Conservation (phyloP, 2,888 invertebrate species). For the Minunthozetes semirufus region DNA sequence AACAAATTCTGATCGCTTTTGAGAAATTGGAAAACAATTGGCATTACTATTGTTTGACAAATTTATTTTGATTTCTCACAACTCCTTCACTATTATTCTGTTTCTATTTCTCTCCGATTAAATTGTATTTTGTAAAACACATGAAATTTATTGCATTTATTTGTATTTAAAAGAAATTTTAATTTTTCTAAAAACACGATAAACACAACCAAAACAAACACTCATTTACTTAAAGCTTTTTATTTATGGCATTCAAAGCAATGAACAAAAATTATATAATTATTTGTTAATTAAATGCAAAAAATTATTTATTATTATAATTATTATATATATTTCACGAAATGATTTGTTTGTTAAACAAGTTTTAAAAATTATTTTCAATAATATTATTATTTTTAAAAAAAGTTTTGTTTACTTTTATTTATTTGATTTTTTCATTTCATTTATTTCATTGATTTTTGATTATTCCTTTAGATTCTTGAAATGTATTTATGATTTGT, state of each 20-base stretch:
- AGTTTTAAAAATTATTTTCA: conserved; percentile 22
- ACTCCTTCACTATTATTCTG: neutral
- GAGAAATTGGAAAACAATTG: neutral
- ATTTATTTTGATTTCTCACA: neutral
- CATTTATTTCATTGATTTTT: neutral
- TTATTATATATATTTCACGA: neutral
- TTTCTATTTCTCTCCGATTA: neutral
- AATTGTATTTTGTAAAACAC: conserved; percentile 13
- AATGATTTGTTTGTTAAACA: conserved; percentile 27
- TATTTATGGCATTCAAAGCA: conserved; percentile 21
- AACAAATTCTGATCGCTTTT: neutral
- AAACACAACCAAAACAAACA: neutral
- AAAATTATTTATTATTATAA: neutral
- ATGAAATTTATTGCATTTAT: conserved; percentile 1
- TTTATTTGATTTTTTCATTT: conserved; percentile 21
- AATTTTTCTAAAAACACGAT: neutral
- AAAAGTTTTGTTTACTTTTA: conserved; percentile 13
- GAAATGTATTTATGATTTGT: neutral
- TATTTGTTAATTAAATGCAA: conserved; percentile 21
- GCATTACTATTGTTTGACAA: neutral
- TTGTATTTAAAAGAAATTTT: neutral
- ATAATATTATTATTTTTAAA: conserved; percentile 30
- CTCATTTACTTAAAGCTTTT: neutral
- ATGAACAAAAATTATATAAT: neutral
- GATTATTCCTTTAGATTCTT: neutral